Evolutionary conservation across 2,113 vertebrate species (phyloP), one percentile per base, ranked within the genome.

Genomic region (Aspidoscelis tigris): DNA sequence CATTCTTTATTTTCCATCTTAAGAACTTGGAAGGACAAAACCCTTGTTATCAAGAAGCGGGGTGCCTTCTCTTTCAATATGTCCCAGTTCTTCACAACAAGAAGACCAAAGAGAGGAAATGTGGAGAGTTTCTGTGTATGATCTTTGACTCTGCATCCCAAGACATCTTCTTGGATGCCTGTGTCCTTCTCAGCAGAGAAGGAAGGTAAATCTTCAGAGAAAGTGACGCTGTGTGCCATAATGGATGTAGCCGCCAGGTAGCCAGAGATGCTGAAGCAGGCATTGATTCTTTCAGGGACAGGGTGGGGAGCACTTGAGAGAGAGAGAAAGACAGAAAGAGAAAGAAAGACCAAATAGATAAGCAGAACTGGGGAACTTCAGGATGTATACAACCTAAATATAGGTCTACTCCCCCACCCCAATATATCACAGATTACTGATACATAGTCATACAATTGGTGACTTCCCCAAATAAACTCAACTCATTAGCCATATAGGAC

Each of bases 261-360:
- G 88, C 79, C 91, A 69, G 78, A 80, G 65, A 84, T 89, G 91
- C 80, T 91, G 90, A 89, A 87, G 89, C 84, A 93, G 87, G 90
- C 81, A 93, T 64, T 90, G 90, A 85, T 87, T 92, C 86, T 92
- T 83, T 92, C 93, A 94, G 87, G 83, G 89, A 90, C 89, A 92
- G 91, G 89, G 83, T 92, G 91, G 84, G 89, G 88, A 89, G 87
- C 93, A 92, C 91, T 93, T 93, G 81, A 93, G 92, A 94, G 87
- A 94, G 91, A 94, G 87, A 94, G 91, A 93, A 82, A 93, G 16
- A 93, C 84, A 94, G 93, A 79, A 93, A 92, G 71, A 93, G 84
- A 94, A 82, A 93, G 91, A 93, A 84, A 93, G 18, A 92, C 89
- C 91, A 91, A 76, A 89, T 91, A 90, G 89, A 93, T 92, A 91